phyloP scores from a whole-genome alignment of 2,888 invertebrate species.

The Limnephilus marmoratus region DNA sequence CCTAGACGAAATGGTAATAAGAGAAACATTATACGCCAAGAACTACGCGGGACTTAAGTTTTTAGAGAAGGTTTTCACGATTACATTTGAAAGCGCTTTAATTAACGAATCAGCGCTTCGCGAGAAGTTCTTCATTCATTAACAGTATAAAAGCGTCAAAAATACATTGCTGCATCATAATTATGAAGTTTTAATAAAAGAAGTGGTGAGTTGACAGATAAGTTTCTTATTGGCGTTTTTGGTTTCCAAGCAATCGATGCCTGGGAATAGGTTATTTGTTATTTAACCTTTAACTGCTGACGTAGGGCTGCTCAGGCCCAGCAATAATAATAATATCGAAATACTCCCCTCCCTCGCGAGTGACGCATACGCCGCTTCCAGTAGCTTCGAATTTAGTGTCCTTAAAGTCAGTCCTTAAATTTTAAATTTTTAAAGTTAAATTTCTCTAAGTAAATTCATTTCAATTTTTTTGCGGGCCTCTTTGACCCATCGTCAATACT shows the following conservation, averaged over 20 bases:
- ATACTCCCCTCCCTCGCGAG: too few species aligned
- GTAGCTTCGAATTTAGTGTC: too few species aligned
- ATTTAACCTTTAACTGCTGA: too few species aligned
- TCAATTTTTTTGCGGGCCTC: too few species aligned
- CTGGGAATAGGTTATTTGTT: neutral
- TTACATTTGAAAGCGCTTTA: slow-evolving; percentile 10
- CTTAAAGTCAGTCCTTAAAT: too few species aligned
- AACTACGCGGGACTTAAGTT: neutral
- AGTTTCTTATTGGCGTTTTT: neutral
- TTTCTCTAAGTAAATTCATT: too few species aligned
- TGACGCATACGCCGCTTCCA: too few species aligned
- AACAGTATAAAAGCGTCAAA: neutral
- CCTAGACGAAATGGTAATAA: neutral
- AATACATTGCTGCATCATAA: neutral
- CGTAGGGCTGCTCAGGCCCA: too few species aligned
- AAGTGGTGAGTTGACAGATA: neutral
- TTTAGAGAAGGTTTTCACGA: slow-evolving; percentile 26
- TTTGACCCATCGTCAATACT: too few species aligned
- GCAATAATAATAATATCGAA: too few species aligned
- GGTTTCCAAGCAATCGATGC: too few species aligned
- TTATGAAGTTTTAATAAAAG: neutral
- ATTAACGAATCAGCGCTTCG: slow-evolving; percentile 7
- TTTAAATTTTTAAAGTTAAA: too few species aligned
- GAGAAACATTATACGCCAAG: slow-evolving; percentile 2
- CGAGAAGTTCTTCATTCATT: neutral